These are phyloP conservation scores for Rotaria macrura DNA, from an alignment of 2,888 invertebrate species.

Conservation along the genomic window DNA sequence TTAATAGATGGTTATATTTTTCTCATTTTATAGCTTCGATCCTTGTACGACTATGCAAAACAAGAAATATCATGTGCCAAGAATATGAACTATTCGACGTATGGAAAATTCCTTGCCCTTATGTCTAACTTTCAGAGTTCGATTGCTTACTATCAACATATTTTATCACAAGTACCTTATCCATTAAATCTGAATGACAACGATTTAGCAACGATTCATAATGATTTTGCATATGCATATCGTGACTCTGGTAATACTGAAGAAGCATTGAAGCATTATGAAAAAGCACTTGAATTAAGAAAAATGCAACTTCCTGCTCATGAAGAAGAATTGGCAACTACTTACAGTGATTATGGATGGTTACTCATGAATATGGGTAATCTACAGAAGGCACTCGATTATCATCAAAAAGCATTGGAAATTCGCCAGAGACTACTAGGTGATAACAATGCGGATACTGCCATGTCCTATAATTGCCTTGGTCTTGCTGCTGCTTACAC, in stretches of 20 bases:
- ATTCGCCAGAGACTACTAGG: not conserved
- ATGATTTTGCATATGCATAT: not conserved
- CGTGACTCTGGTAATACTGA: not conserved
- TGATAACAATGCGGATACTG: too few relatives aligned
- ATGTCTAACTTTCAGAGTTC: not conserved
- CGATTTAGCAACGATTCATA: not conserved
- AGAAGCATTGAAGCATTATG: not conserved
- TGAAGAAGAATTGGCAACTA: not conserved
- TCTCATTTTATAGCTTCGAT: not conserved
- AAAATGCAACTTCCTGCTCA: not conserved
- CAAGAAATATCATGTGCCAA: not conserved
- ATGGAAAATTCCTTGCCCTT: not conserved
- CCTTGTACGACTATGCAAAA: not conserved
- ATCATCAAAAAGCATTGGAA: not conserved
- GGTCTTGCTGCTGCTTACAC: too few relatives aligned
- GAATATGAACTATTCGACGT: not conserved
- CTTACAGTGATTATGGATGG: not conserved
- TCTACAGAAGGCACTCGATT: not conserved
- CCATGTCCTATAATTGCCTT: too few relatives aligned
- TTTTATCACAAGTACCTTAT: not conserved
- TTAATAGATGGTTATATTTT: too few relatives aligned
- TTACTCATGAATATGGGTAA: not conserved
- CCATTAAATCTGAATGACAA: not conserved
- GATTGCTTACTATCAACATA: not conserved
- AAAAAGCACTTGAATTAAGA: not conserved